Evolutionary conservation across 2,797 vertebrate species (phyloP).

Genomic region (Crypturellus tataupa): DNA sequence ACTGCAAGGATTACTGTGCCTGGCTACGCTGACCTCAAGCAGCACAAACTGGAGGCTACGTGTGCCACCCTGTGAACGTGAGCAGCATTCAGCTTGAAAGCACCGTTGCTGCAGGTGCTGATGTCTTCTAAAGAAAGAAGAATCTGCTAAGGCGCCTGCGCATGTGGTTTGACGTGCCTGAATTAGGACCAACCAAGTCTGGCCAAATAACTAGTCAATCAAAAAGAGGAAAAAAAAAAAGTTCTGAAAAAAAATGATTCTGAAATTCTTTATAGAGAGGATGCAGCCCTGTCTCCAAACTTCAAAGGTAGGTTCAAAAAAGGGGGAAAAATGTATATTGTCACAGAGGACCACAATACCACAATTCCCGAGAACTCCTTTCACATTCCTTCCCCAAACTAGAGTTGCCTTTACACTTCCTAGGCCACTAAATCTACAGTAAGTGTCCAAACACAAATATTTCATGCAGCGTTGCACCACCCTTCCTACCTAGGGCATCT

Average conservation of each 20-base stretch:
- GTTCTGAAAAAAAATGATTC: background rate
- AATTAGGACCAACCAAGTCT: background rate
- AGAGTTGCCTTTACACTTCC: background rate
- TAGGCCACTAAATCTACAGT: background rate
- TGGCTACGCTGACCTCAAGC: background rate
- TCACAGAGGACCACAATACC: background rate
- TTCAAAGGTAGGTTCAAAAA: constrained; percentile 12
- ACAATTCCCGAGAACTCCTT: background rate
- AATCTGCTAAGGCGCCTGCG: background rate
- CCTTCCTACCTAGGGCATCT: fast-evolving
- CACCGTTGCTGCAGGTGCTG: background rate
- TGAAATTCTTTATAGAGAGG: background rate
- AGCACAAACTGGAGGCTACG: background rate
- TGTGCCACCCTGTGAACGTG: background rate
- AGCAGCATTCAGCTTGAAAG: background rate
- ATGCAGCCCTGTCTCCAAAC: background rate
- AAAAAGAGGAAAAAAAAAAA: background rate
- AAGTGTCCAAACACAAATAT: background rate
- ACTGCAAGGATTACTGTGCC: background rate
- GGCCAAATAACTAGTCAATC: background rate
- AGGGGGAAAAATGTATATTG: background rate
- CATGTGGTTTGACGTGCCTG: background rate
- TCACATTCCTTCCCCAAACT: background rate
- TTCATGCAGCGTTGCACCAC: background rate
- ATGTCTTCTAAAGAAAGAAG: background rate